Evolutionary conservation across 2,113 vertebrate genomes (phyloP).

Genomic region (Calidris pygmaea): DNA sequence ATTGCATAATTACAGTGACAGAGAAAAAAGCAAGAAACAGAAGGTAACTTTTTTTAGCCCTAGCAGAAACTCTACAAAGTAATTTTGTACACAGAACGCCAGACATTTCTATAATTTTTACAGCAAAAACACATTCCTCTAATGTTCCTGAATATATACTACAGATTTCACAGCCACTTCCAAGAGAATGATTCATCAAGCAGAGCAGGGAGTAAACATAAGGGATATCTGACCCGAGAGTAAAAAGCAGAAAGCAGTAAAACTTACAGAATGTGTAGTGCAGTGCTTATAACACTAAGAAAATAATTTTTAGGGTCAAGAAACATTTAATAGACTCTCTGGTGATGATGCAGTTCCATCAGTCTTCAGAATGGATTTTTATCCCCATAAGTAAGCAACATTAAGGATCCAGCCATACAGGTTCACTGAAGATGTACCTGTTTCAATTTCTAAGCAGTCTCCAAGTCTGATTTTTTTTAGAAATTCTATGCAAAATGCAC

Average conservation of each 20-base stretch:
- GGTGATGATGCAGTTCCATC: neutral
- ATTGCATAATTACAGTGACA: slow-evolving; percentile 47
- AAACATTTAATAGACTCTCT: neutral
- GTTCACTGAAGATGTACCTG: neutral
- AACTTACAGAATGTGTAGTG: neutral
- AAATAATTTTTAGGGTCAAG: neutral
- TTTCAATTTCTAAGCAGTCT: neutral
- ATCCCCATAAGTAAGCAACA: neutral
- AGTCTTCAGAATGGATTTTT: neutral
- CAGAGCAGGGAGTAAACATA: slow-evolving; percentile 22
- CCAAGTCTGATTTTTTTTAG: neutral
- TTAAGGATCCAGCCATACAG: neutral
- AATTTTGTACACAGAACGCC: slow-evolving; percentile 22
- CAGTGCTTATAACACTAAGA: neutral
- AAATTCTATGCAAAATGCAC: neutral
- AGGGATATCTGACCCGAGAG: neutral
- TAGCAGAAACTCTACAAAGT: neutral
- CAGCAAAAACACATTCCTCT: slow-evolving; percentile 41
- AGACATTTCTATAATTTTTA: slow-evolving; percentile 1
- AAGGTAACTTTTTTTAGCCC: slow-evolving; percentile 34
- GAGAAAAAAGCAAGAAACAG: slow-evolving; percentile 10
- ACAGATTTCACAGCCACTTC: slow-evolving; percentile 51
- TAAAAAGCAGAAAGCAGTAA: slow-evolving; percentile 17
- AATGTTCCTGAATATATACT: slow-evolving; percentile 14
- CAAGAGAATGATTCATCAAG: slow-evolving; percentile 59